Conservation (phyloP, 2,113 vertebrate species). For the Mesoclemmys tuberculata region DNA sequence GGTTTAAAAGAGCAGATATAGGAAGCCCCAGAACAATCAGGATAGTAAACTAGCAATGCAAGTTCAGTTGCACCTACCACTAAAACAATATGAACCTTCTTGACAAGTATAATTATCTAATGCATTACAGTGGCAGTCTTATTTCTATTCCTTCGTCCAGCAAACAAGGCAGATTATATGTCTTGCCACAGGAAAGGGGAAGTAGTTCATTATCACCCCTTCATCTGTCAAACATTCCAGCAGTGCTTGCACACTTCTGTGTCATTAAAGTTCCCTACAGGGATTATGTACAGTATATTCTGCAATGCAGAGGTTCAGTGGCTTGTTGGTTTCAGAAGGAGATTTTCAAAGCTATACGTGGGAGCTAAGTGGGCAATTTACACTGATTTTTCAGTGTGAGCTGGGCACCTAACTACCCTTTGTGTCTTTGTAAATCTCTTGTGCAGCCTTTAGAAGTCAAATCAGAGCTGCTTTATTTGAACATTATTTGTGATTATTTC, state of each 20-base stretch:
- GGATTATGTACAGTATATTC: not conserved
- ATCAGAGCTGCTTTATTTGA: not conserved
- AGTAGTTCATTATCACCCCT: not conserved
- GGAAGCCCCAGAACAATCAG: not conserved
- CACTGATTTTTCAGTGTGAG: not conserved
- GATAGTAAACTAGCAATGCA: not conserved
- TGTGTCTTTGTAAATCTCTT: not conserved
- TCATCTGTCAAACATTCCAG: not conserved
- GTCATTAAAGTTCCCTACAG: not conserved
- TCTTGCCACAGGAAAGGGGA: not conserved
- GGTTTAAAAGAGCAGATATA: slow-evolving; percentile 20
- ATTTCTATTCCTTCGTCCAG: not conserved
- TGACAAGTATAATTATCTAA: not conserved
- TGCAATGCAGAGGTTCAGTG: rapidly evolving
- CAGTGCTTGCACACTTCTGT: not conserved
- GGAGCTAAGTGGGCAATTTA: not conserved
- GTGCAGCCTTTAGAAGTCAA: not conserved
- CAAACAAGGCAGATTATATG: not conserved
- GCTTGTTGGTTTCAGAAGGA: not conserved
- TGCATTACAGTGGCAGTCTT: not conserved
- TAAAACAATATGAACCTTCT: not conserved
- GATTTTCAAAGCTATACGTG: not conserved
- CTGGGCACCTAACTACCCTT: not conserved
- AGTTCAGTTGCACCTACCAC: not conserved
- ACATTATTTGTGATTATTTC: not conserved